phyloP scores from a whole-genome alignment of 2,888 invertebrate species.

The Elysia crispata region DNA sequence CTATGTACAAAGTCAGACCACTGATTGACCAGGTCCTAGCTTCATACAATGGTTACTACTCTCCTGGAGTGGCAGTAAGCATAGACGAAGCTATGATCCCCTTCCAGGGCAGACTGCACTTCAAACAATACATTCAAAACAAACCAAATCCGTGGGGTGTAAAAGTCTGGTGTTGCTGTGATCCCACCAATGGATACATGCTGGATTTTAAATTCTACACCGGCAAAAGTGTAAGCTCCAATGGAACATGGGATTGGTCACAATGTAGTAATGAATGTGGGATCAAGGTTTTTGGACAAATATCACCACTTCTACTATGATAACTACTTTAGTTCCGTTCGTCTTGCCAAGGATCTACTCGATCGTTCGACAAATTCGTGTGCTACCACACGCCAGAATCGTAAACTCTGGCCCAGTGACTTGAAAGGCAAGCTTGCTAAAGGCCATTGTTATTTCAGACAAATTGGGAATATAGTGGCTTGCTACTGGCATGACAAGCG shows the following conservation, averaged over 20 bases:
- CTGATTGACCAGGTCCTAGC: background rate
- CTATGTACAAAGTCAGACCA: constrained; percentile 14
- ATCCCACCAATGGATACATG: constrained; percentile 24
- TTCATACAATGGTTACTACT: background rate
- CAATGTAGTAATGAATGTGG: constrained; percentile 27
- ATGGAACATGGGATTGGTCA: constrained; percentile 24
- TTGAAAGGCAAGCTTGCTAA: constrained; percentile 11
- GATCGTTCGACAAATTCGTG: constrained; percentile 28
- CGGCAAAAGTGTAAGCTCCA: constrained; percentile 1
- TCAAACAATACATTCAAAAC: constrained; percentile 20
- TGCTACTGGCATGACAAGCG: constrained; percentile 43
- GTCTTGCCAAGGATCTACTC: background rate
- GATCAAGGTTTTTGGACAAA: constrained; percentile 16
- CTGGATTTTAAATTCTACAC: constrained; percentile 34
- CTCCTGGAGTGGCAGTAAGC: constrained; percentile 1
- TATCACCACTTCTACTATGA: constrained; percentile 32
- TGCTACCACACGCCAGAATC: constrained; percentile 41
- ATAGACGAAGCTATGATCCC: constrained; percentile 23
- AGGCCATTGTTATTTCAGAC: constrained; percentile 12
- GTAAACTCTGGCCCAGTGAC: constrained; percentile 41
- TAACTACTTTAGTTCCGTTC: background rate
- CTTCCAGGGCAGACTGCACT: constrained; percentile 17
- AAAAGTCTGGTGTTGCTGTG: constrained; percentile 28
- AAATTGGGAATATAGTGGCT: constrained; percentile 42
- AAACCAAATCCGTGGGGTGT: constrained; percentile 36